Evolutionary conservation across 2,797 vertebrate species (phyloP).

Genomic region (Scarus forsteni): DNA sequence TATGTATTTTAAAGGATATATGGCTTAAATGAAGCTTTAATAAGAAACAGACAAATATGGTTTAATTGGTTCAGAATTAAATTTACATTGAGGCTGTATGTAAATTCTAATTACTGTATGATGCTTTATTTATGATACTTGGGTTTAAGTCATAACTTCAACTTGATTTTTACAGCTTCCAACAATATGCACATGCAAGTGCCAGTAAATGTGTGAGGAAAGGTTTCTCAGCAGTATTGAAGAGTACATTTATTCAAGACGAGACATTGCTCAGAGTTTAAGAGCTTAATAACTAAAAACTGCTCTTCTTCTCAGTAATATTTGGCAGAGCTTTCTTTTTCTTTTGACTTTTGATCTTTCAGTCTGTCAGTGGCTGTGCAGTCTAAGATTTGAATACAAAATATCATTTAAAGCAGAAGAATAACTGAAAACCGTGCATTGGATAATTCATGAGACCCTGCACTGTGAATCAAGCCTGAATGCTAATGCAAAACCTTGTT

Average conservation of each 20-base stretch:
- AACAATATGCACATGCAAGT: not conserved
- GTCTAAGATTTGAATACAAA: not conserved
- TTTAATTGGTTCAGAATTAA: too few relatives aligned
- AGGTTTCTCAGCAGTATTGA: constrained; percentile 20
- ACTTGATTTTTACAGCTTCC: constrained; percentile 16
- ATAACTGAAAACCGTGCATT: not conserved
- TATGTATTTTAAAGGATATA: too few relatives aligned
- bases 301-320: not conserved
- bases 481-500: not conserved
- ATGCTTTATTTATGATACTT: not conserved
- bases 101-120: not conserved
- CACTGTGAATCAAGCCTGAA: not conserved
- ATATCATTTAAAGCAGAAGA: constrained; percentile 1
- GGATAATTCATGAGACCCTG: not conserved
- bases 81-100: too few relatives aligned
- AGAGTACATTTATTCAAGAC: constrained; percentile 7
- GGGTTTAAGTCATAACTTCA: not conserved
- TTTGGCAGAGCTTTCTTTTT: not conserved
- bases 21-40: too few relatives aligned
- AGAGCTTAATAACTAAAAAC: not conserved
- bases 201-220: constrained; percentile 33
- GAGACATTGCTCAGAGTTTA: constrained; percentile 20
- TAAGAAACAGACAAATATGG: too few relatives aligned
- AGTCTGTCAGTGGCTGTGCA: not conserved
- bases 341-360: not conserved